These are phyloP conservation scores for Magallana ariakensis DNA, from an alignment of 1,140 invertebrate species.

Conservation along the genomic window DNA sequence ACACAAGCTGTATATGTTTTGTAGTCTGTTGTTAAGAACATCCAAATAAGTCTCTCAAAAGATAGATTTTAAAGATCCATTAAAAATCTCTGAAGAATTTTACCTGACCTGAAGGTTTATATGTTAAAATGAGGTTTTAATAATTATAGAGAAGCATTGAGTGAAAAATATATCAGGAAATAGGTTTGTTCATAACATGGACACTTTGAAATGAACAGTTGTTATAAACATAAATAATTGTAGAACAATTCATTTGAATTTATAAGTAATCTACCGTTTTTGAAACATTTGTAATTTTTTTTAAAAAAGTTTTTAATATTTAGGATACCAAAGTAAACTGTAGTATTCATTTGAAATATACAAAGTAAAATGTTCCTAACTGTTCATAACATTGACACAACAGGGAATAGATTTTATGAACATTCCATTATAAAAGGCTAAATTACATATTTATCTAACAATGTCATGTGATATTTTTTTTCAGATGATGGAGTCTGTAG, in stretches of 20 bases:
- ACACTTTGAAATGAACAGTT: constrained; percentile 12
- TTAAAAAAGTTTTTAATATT: not conserved
- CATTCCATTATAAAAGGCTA: not conserved
- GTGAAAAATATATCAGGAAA: not conserved
- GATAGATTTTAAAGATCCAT: not conserved
- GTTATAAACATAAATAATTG: not conserved
- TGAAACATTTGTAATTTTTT: not conserved
- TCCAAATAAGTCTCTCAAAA: not conserved
- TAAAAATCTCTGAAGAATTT: not conserved
- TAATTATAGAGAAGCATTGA: not conserved
- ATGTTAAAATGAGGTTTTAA: constrained; percentile 1
- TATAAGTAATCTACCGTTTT: not conserved
- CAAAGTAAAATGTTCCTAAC: not conserved
- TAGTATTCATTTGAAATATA: not conserved
- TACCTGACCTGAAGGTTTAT: not conserved
- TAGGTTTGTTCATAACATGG: constrained; percentile 16
- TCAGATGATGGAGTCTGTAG: not conserved
- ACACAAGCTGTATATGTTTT: constrained; percentile 1
- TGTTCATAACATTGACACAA: not conserved
- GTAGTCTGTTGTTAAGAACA: constrained; percentile 2
- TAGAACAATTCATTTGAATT: not conserved
- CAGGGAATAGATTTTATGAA: not conserved
- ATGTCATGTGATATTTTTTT: not conserved
- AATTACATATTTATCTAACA: not conserved
- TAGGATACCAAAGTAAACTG: not conserved